Base-by-base conservation (phyloP, 1,140 invertebrate genomes). In the Pseudomyrmex cubaensis region DNA sequence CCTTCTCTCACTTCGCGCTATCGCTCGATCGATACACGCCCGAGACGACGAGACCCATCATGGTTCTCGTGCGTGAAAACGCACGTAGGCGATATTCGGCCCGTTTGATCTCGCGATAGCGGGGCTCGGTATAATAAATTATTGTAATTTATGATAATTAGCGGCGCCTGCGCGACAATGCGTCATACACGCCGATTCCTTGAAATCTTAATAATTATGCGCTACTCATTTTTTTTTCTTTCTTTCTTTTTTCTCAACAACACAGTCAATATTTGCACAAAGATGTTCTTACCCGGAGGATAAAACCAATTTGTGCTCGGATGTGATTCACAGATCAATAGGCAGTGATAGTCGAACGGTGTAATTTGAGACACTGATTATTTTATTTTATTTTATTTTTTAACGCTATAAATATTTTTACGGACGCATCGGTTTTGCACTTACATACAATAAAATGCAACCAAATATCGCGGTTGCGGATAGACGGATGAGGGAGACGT, bases 111-210 rank as follows among this genome's bases (percentile, higher is more conserved):
- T 69, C 48, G 22, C 52, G 85, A 78, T 52, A 44, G n/a, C 62
- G 50, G 35, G 35, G 35, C 66, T 17, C 73, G 50, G 63, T 59
- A 35, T 52, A 74, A 82, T 82, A 44, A 61, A 63, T 63, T 72
- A 85, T 89, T 80, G 59, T 66, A 83, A 89, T 87, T 85, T 87
- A 89, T 83, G 87, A 59, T 87, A 89, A 87, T 87, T 35, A 72
- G 10, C 35, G 46, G 25, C 74, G 69, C 48, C 35, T 2, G 56
- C 52, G 72, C 44, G 10, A 46, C 66, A n/a, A 10, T 59, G 12
- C 69, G 69, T 48, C 52, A 44, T 9, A 9, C 25, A 13, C 61
- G 48, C 44, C 4, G 15, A 61, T 48, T 25, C 5, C 54, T 77
- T 22, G 52, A 59, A 22, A 9, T 56, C 44, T 78, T 57, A 48